A percentile compares a stretch with the other conserved stretches of the same genome.
phyloP scores from a whole-genome alignment of 2,888 invertebrate genomes.

The Drosophila cognata region DNA sequence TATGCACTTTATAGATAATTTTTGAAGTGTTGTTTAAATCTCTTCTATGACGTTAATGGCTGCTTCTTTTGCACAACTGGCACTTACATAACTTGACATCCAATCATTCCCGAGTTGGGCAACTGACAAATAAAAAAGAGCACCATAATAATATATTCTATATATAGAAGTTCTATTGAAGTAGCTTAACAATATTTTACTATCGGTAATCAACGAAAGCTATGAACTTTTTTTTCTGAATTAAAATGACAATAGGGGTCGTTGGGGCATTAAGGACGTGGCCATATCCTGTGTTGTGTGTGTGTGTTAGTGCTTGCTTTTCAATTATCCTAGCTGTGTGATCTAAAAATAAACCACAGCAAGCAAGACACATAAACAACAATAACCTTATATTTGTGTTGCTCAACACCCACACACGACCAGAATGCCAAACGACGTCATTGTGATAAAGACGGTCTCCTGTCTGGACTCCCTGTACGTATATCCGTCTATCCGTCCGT shows the following conservation, averaged over 20 bases:
- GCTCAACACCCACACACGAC: conserved; percentile 28
- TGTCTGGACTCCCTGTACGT: background rate
- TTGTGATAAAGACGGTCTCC: conserved; percentile 59
- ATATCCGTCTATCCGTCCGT: background rate
- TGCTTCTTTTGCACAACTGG: conserved; percentile 44
- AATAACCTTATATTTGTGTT: conserved; percentile 4
- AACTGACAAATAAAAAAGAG: background rate
- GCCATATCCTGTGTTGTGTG: conserved; percentile 18
- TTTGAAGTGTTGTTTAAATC: background rate
- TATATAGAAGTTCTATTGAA: conserved; percentile 51
- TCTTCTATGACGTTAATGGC: background rate
- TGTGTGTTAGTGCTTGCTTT: conserved; percentile 53
- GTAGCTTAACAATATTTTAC: conserved; percentile 5
- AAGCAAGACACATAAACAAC: conserved; percentile 25
- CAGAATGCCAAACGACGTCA: conserved; percentile 64
- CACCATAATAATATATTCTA: conserved; percentile 14
- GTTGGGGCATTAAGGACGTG: conserved; percentile 18
- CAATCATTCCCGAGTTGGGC: conserved; percentile 26
- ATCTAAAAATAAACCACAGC: conserved; percentile 67
- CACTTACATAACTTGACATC: conserved; percentile 23
- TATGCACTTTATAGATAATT: background rate
- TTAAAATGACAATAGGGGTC: conserved; percentile 45
- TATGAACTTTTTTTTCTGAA: conserved; percentile 41
- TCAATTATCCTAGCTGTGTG: conserved; percentile 71
- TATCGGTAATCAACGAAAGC: conserved; percentile 27